phyloP scores from a whole-genome alignment of 1,140 invertebrate species.

The Palaemon carinicauda region DNA sequence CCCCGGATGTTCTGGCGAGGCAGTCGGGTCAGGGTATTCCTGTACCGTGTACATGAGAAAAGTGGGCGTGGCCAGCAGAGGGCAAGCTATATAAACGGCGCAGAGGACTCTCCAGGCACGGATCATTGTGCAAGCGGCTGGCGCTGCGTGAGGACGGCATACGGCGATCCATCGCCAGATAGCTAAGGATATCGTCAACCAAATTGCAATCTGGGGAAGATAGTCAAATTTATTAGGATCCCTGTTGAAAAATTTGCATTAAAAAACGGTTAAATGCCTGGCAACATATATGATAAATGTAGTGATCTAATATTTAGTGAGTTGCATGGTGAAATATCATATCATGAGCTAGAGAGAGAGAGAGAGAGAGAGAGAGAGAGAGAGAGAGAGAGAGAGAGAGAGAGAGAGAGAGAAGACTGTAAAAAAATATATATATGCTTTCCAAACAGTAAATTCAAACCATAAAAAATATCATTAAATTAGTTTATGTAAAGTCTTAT shows the following conservation, averaged over 20 bases:
- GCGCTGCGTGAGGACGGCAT: conserved; percentile 71
- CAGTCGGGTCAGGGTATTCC: not conserved
- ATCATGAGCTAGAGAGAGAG: not conserved
- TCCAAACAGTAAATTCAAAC: too few relatives aligned
- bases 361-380: not conserved
- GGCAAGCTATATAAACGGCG: conserved; percentile 76
- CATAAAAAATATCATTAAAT: too few relatives aligned
- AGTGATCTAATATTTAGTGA: too few relatives aligned
- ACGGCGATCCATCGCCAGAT: conserved; percentile 79
- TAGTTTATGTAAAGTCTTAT: too few relatives aligned
- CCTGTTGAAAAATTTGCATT: too few relatives aligned
- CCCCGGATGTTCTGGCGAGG: not conserved
- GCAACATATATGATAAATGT: not conserved
- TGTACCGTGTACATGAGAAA: conserved; percentile 75
- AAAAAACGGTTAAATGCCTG: not conserved
- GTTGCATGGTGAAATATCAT: not conserved
- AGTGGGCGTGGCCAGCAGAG: conserved; percentile 82
- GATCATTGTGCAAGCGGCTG: conserved; percentile 72
- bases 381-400: not conserved
- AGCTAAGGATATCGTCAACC: conserved; percentile 82
- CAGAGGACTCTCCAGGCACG: conserved; percentile 78
- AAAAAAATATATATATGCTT: too few relatives aligned
- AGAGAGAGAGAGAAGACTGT: not conserved
- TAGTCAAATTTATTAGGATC: not conserved
- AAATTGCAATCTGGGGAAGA: conserved; percentile 74